phyloP scores from a whole-genome alignment of 2,888 invertebrate species.

The Fabriciana adippe region DNA sequence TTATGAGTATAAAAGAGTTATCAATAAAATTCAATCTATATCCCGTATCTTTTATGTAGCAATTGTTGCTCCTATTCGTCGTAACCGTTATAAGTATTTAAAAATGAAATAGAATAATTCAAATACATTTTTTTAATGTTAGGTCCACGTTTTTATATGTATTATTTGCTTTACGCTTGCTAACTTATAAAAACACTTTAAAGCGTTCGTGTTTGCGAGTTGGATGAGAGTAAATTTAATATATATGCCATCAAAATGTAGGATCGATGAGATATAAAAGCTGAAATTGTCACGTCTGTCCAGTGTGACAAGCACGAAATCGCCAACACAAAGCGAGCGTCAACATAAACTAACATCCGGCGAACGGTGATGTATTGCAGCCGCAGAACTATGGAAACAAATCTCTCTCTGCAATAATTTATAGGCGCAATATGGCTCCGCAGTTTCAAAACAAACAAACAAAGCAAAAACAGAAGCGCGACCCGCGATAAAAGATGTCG shows the following conservation, averaged over 20 bases:
- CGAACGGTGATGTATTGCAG: conserved; percentile 76
- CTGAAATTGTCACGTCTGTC: conserved; percentile 55
- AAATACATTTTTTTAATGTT: background rate
- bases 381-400: conserved; percentile 80
- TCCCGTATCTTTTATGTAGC: conserved; percentile 29
- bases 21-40: conserved; percentile 70
- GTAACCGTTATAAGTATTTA: background rate
- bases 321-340: conserved; percentile 70
- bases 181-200: background rate
- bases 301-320: conserved; percentile 65
- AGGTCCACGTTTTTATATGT: background rate
- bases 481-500: conserved; percentile 76
- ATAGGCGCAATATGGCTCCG: conserved; percentile 74
- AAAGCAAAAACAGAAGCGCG: conserved; percentile 70
- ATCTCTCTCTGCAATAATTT: conserved; percentile 78
- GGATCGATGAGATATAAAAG: conserved; percentile 51
- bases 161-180: background rate
- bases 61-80: conserved; percentile 12
- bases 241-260: conserved; percentile 43
- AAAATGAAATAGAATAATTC: background rate
- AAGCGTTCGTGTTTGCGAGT: conserved; percentile 16
- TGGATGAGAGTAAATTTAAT: conserved; percentile 30
- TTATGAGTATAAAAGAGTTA: conserved; percentile 71
- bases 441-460: conserved; percentile 72
- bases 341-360: conserved; percentile 79